Base-by-base conservation (phyloP, 1,140 invertebrate species). In the Musca domestica region DNA sequence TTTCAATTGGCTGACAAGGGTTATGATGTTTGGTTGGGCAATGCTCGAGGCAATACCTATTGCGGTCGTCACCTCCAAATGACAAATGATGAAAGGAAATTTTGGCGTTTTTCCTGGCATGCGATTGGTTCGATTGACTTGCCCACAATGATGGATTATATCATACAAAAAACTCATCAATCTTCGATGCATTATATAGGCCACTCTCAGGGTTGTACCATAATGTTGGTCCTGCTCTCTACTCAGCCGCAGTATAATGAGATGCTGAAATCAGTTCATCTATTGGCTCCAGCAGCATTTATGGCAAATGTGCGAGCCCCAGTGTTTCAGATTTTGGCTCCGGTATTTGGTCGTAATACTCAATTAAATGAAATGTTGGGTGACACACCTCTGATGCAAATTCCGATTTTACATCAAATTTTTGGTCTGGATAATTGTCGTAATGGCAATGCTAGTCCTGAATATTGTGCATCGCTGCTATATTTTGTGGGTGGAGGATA, bases 41-140 rank as follows among this genome's bases (percentile, higher is more conserved):
- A 90, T 74, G 76, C 82, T 22, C 76, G 89, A n/a, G 90, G 90
- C 22, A 91, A 89, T 70, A 77, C 82, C 1, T 91, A 91, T 72
- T 88, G 88, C 0, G 78, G 83, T 61, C 83, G 82, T 12, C 88
- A 90, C 73, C 2, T 5, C 5, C 4, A 12, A 41, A 41, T 41
- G 34, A 84, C 82, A n/a, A 63, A 12, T 2, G 15, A 48, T 6
- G 22, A 61, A 19, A 54, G 54, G 0, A 22, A 17, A 2, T 87
- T 82, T 73, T 85, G 86, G 85, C 77, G 85, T 76, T 84, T 83
- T 73, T 89, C 88, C 20, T 92, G 87, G 79, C 88, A 93, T 71
- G 86, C 88, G 81, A 83, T 85, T 15, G 88, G 86, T 14, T 70
- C 82, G 6, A 84, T 81, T 66, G 88, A 89, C 75, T 15, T 88